Evolutionary conservation across 2,888 invertebrate species (phyloP).

Genomic region (Branchellion lobata): DNA sequence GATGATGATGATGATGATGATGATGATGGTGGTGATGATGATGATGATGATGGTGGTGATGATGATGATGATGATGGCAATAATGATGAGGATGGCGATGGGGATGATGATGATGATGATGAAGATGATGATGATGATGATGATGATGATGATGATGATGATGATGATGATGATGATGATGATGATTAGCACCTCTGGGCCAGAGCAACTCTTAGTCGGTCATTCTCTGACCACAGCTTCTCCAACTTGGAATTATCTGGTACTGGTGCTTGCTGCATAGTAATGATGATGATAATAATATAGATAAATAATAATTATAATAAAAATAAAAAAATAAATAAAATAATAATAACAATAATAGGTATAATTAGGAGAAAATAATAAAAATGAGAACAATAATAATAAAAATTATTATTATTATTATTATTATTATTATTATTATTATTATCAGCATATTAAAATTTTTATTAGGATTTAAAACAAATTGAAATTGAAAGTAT

Average conservation of each 20-base stretch:
- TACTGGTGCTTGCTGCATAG: neutral
- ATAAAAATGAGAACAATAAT: neutral
- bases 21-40: slow-evolving; percentile 37
- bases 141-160: slow-evolving; percentile 44
- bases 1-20: slow-evolving; percentile 39
- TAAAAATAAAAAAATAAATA: neutral
- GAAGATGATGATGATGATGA: slow-evolving; percentile 13
- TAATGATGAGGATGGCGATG: slow-evolving; percentile 39
- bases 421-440: too few relatives aligned
- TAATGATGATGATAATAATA: too few relatives aligned
- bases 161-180: slow-evolving; percentile 39
- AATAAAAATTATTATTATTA: too few relatives aligned
- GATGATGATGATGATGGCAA: slow-evolving; percentile 38
- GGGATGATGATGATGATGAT: slow-evolving; percentile 16
- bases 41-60: slow-evolving; percentile 34
- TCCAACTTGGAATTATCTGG: slow-evolving; percentile 24
- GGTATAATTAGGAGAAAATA: neutral
- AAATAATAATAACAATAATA: neutral
- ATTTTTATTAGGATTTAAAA: too few relatives aligned
- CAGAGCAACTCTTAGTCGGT: slow-evolving; percentile 42
- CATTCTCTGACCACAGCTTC: slow-evolving; percentile 45
- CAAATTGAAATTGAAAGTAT: too few relatives aligned
- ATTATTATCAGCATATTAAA: too few relatives aligned
- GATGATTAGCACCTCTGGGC: slow-evolving; percentile 27
- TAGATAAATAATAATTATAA: too few relatives aligned